Conservation (phyloP, 2,797 vertebrate genomes). For the Fundulus diaphanus region DNA sequence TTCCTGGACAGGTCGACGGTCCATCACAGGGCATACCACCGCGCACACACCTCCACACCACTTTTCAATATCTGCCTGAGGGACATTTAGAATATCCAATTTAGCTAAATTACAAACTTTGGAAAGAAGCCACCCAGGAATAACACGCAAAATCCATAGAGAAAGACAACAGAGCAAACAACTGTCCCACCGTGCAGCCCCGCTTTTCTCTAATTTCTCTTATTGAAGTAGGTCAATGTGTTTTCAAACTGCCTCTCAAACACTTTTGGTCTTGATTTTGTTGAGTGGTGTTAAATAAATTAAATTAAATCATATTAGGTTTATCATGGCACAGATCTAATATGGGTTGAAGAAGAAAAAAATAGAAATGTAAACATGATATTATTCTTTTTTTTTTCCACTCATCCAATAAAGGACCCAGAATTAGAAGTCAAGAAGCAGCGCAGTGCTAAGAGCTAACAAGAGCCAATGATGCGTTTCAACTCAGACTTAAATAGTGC, state of each 20-base stretch:
- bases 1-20: background rate
- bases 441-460: conserved; percentile 2
- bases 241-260: background rate
- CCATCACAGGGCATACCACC: background rate
- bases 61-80: background rate
- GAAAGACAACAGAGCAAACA: background rate
- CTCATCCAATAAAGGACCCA: background rate
- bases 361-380: too few species aligned
- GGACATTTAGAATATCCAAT: background rate
- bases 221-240: background rate
- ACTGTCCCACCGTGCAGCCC: background rate
- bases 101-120: background rate
- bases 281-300: background rate
- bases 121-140: background rate
- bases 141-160: background rate
- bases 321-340: background rate
- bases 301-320: background rate
- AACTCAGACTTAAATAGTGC: conserved; percentile 45
- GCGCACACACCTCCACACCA: background rate
- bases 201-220: background rate
- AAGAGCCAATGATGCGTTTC: background rate
- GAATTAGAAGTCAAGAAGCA: conserved; percentile 4
- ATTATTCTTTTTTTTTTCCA: background rate
- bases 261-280: background rate
- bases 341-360: background rate